These are phyloP conservation scores for Sabatieria punctata DNA, from an alignment of 2,888 invertebrate genomes.

Conservation along the genomic window DNA sequence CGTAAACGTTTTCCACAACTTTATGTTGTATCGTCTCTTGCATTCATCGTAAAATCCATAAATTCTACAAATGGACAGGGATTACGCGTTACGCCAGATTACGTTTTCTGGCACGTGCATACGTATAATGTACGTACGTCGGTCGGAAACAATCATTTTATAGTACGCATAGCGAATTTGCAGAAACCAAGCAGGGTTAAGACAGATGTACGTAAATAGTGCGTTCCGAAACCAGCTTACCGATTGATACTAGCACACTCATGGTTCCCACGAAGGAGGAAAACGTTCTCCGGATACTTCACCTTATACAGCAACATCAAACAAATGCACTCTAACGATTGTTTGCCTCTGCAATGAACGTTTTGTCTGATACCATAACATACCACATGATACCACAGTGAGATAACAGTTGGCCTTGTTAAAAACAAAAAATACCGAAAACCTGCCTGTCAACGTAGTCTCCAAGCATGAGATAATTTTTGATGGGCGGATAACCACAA, in stretches of 20 bases:
- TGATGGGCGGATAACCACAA: conserved; percentile 39
- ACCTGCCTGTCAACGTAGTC: conserved; percentile 41
- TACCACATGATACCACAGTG: too few relatives aligned
- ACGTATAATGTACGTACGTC: too few relatives aligned
- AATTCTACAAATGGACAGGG: conserved; percentile 30
- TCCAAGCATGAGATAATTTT: conserved; percentile 42
- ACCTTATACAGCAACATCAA: conserved; percentile 40
- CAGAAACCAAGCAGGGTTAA: too few relatives aligned
- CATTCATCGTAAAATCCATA: conserved; percentile 45
- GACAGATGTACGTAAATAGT: not conserved
- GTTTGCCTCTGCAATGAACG: conserved; percentile 34
- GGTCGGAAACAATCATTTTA: too few relatives aligned
- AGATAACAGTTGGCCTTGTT: not conserved
- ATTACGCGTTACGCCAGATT: not conserved
- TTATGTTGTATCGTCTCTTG: conserved; percentile 39
- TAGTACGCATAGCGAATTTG: too few relatives aligned
- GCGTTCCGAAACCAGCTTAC: conserved; percentile 7
- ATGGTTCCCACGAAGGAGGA: conserved; percentile 38
- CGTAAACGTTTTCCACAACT: conserved; percentile 42
- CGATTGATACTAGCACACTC: conserved; percentile 12
- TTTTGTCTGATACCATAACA: not conserved
- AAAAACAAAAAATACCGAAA: conserved; percentile 1
- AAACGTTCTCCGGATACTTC: conserved; percentile 40
- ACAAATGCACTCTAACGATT: conserved; percentile 40
- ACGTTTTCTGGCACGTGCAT: too few relatives aligned